These are phyloP conservation scores for Gymnodraco acuticeps DNA, from an alignment of 2,797 vertebrate genomes.

Conservation along the genomic window DNA sequence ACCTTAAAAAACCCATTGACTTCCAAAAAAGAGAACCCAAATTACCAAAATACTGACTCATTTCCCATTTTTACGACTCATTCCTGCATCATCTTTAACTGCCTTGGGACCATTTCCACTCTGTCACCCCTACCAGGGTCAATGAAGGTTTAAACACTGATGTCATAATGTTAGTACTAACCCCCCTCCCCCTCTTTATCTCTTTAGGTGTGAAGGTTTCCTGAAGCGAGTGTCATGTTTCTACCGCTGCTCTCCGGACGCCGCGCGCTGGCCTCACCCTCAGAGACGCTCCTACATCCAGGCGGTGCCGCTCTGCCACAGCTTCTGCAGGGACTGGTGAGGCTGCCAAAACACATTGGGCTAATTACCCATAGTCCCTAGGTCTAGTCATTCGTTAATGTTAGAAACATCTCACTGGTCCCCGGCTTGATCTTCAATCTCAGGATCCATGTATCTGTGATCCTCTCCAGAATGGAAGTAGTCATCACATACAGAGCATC, in stretches of 20 bases:
- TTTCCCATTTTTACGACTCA: too few relatives aligned
- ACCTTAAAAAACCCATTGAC: too few relatives aligned
- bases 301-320: slow-evolving; percentile 87
- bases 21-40: too few relatives aligned
- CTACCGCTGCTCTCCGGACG: slow-evolving; percentile 87
- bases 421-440: too few relatives aligned
- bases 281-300: slow-evolving; percentile 77
- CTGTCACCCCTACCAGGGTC: not conserved
- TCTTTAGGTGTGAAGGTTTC: slow-evolving; percentile 85
- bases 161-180: slow-evolving; percentile 5
- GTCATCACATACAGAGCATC: too few relatives aligned
- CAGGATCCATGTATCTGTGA: too few relatives aligned
- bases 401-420: too few relatives aligned
- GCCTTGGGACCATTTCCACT: not conserved
- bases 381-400: too few relatives aligned
- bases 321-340: slow-evolving; percentile 91
- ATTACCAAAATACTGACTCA: too few relatives aligned
- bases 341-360: slow-evolving; percentile 22
- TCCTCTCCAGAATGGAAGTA: too few relatives aligned
- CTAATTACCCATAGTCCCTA: too few relatives aligned
- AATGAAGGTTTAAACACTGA: not conserved
- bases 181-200: not conserved
- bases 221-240: slow-evolving; percentile 85
- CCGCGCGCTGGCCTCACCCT: slow-evolving; percentile 83
- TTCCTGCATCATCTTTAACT: not conserved